Evolutionary conservation across 2,113 vertebrate genomes (phyloP).

Genomic region (Indicator maculatus): DNA sequence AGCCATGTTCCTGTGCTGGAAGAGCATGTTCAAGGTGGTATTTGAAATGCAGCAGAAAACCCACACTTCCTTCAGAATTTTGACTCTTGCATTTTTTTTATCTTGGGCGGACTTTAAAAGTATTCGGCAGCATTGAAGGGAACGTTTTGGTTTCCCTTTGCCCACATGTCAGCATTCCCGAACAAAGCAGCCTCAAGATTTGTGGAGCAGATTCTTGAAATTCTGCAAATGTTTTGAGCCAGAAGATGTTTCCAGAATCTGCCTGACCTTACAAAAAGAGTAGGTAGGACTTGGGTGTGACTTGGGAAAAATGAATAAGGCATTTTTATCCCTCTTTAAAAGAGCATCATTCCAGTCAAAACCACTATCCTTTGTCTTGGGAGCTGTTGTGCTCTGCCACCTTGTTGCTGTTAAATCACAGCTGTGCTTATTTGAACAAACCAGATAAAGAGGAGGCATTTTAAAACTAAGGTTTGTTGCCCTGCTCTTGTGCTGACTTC

Average conservation of each 20-base stretch:
- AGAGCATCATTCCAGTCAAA: not conserved
- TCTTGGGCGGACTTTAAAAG: constrained; percentile 2
- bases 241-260: constrained; percentile 42
- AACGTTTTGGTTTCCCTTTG: constrained; percentile 48
- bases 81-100: constrained; percentile 36
- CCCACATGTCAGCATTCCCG: constrained; percentile 49
- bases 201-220: constrained; percentile 48
- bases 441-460: not conserved
- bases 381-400: not conserved
- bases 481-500: not conserved
- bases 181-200: constrained; percentile 47
- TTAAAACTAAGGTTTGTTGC: not conserved
- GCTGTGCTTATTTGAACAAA: not conserved
- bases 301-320: not conserved
- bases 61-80: constrained; percentile 5
- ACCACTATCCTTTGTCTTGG: not conserved
- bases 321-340: constrained; percentile 6
- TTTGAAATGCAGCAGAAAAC: constrained; percentile 44
- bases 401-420: not conserved
- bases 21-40: not conserved
- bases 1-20: not conserved
- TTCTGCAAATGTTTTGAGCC: constrained; percentile 44
- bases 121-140: constrained; percentile 30
- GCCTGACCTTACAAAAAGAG: not conserved
- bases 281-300: not conserved